Evolutionary conservation across 2,888 invertebrate genomes (phyloP).

Genomic region (Napeogenes sylphis): DNA sequence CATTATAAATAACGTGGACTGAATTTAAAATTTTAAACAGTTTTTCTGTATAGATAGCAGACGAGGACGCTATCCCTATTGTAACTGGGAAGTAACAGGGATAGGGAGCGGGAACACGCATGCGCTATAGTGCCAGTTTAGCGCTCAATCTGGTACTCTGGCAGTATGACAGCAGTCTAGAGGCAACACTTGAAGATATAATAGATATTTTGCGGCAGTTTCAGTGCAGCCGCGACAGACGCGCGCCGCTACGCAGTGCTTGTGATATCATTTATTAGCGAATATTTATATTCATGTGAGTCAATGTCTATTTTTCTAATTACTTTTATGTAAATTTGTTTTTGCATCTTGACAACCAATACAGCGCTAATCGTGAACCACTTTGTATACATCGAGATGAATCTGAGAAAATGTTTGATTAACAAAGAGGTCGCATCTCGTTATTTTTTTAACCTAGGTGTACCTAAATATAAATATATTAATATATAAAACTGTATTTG

Average conservation of each 20-base stretch:
- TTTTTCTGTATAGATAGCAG: no score
- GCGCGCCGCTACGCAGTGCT: conserved; percentile 42
- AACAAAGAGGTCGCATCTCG: not conserved
- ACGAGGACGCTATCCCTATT: no score
- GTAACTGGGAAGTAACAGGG: conserved; percentile 14
- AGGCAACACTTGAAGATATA: conserved; percentile 3
- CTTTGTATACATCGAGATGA: not conserved
- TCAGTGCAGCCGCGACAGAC: conserved; percentile 49
- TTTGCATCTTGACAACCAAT: no score
- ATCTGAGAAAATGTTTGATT: not conserved
- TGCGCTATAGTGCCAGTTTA: conserved; percentile 33
- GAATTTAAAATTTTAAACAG: no score
- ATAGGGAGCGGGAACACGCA: conserved; percentile 33
- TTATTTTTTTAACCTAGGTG: not conserved
- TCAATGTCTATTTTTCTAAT: conserved; percentile 24
- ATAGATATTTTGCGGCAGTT: conserved; percentile 44
- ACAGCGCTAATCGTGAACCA: not conserved
- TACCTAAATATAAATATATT: not conserved
- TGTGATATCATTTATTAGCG: conserved; percentile 55
- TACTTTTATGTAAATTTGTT: not conserved
- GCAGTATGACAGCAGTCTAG: conserved; percentile 26
- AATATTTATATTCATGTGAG: conserved; percentile 36
- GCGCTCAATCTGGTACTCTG: conserved; percentile 41
- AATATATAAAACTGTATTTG: not conserved
- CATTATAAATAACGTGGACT: no score